Evolutionary conservation across 2,888 invertebrate genomes (phyloP), one percentile per base, ranked within the genome.

Genomic region (Ctena decussata): DNA sequence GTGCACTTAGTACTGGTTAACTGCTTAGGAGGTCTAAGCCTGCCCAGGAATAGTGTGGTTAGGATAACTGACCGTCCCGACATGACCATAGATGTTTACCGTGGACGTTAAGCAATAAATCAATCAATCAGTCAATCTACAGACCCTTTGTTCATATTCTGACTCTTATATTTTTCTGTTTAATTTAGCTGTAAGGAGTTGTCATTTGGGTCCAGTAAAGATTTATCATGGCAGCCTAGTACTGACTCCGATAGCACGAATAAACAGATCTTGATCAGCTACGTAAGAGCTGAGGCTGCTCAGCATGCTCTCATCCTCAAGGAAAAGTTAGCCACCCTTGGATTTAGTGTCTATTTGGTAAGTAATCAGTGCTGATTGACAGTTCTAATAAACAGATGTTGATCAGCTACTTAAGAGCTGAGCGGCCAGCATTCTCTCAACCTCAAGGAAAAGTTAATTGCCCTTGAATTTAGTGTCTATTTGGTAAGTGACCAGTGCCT

Each of bases 211-310:
- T 90, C 91, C 18, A 88, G 92, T 77, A 94, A 93, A 76, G 93
- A 94, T 81, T 53, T 89, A 8, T 88, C 83, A 12, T 81, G 93
- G 24, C 85, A 82, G 27, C 57, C 82, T 24, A 84, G 84, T 30
- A 77, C 86, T 12, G 78, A 80, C 21, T 46, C 75, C 41, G 35
- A 30, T n/a, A 24, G 69, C 0, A 37, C 71, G 15, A 53, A 85
- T n/a, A 95, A 95, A 84, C 95, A 95, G 81, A 93, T 96, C 27
- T 92, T 96, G 15, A 95, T 96, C 80, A 96, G 96, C 87, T 96
- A 96, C 85, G 96, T 95, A 3, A 89, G 96, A 71, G 94, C 94
- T 11, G 96, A 96, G 86, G 95, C 96, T n/a, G 95, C 95, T n/a
- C 91, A 94, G 8, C 93, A 95, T 89, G 96, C 96, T 12, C 87